Percentiles rank a stretch among this genome's conserved stretches.
phyloP scores from a whole-genome alignment of 2,797 vertebrate genomes.

The Holocentrus rufus region DNA sequence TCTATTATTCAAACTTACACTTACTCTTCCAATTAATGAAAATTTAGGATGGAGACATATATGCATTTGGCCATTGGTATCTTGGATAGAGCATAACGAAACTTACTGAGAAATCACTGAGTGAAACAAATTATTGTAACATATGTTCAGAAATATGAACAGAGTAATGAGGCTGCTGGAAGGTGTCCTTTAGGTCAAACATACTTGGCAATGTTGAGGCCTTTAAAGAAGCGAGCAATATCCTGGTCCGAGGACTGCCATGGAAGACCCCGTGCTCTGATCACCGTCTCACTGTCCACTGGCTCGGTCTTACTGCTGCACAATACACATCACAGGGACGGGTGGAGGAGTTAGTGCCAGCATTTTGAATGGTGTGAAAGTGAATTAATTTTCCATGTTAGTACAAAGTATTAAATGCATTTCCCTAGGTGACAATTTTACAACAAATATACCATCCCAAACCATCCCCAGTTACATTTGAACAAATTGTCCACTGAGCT shows the following conservation, averaged over 20 bases:
- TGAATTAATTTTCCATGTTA: background rate
- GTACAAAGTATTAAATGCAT: background rate
- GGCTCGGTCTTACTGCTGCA: slow-evolving; percentile 89
- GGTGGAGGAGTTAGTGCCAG: no score
- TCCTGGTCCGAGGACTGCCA: slow-evolving; percentile 99
- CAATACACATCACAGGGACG: no score
- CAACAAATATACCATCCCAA: background rate
- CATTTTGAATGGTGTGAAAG: background rate
- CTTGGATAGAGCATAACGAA: no score
- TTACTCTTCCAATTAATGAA: no score
- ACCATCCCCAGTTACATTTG: background rate
- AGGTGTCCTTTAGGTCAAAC: slow-evolving; percentile 29
- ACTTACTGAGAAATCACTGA: background rate
- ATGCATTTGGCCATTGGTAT: no score
- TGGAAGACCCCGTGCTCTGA: slow-evolving; percentile 93
- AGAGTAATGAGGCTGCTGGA: background rate
- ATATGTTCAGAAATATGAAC: background rate
- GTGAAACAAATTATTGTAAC: background rate
- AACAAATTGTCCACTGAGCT: slow-evolving; percentile 28
- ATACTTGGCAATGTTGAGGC: slow-evolving; percentile 97
- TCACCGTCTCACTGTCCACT: slow-evolving; percentile 95
- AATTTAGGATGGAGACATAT: no score
- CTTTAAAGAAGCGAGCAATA: slow-evolving; percentile 97
- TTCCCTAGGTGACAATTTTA: background rate
- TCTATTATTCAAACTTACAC: no score